Percentiles rank a stretch among this genome's conserved stretches.
These are phyloP conservation scores for Argyra leucocephala DNA, from an alignment of 2,888 invertebrate genomes.

Conservation along the genomic window DNA sequence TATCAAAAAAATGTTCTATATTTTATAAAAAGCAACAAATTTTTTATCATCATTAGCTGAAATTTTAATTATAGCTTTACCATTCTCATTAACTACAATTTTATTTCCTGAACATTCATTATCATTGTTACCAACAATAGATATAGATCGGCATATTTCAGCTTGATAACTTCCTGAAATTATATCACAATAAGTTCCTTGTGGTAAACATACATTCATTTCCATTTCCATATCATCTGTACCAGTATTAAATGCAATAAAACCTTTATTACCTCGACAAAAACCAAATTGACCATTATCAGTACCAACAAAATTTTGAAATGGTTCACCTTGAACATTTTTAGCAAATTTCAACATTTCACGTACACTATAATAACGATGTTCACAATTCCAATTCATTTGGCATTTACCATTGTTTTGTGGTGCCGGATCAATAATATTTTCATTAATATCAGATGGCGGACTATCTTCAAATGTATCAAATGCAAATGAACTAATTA, in stretches of 20 bases:
- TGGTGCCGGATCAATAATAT: conserved; percentile 47
- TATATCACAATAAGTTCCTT: conserved; percentile 60
- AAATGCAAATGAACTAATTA: conserved; percentile 75
- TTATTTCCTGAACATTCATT: conserved; percentile 15
- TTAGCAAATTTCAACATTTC: conserved; percentile 64
- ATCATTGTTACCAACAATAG: background rate
- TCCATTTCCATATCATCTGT: conserved; percentile 45
- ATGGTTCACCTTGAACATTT: conserved; percentile 47
- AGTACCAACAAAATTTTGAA: conserved; percentile 65
- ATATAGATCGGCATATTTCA: background rate
- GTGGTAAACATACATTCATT: conserved; percentile 47
- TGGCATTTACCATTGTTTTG: conserved; percentile 50
- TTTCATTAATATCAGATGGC: conserved; percentile 44
- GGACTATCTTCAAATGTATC: conserved; percentile 43
- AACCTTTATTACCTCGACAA: conserved; percentile 53
- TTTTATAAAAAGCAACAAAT: background rate
- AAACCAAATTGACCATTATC: conserved; percentile 68
- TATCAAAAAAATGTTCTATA: too few species aligned
- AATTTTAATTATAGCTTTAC: conserved; percentile 13
- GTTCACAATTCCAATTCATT: conserved; percentile 69
- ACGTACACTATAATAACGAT: conserved; percentile 65
- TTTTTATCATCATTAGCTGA: background rate
- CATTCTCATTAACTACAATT: conserved; percentile 11
- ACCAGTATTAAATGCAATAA: conserved; percentile 16
- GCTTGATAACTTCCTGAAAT: conserved; percentile 45